Evolutionary conservation across 2,888 invertebrate genomes (phyloP).

Genomic region (Drosophila flavopinicola): DNA sequence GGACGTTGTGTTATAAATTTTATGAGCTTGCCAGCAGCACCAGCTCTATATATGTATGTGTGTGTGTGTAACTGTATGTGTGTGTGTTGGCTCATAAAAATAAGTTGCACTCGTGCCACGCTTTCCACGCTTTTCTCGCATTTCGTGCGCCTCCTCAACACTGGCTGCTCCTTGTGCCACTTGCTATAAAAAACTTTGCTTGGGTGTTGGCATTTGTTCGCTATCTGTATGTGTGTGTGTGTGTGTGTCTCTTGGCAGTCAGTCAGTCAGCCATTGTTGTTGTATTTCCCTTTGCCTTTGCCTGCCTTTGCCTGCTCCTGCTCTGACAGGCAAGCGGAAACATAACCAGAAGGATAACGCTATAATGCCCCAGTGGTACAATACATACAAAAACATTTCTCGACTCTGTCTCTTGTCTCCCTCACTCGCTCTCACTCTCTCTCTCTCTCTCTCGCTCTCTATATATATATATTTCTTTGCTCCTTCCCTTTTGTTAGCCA

Average conservation of each 20-base stretch:
- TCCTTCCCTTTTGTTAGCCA: slow-evolving; percentile 46
- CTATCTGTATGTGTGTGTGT: slow-evolving; percentile 16
- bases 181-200: slow-evolving; percentile 69
- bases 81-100: slow-evolving; percentile 73
- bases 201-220: slow-evolving; percentile 68
- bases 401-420: slow-evolving; percentile 45
- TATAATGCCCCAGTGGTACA: slow-evolving; percentile 83
- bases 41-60: slow-evolving; percentile 26
- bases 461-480: slow-evolving; percentile 13
- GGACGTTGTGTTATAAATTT: slow-evolving; percentile 82
- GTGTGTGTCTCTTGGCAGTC: slow-evolving; percentile 72
- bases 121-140: slow-evolving; percentile 57
- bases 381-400: slow-evolving; percentile 73
- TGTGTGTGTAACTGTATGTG: slow-evolving; percentile 40
- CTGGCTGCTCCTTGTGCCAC: slow-evolving; percentile 12
- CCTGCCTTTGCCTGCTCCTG: slow-evolving; percentile 1
- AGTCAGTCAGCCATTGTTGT: slow-evolving; percentile 78
- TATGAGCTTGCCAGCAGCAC: slow-evolving; percentile 77
- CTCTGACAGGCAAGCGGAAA: slow-evolving; percentile 82
- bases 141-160: slow-evolving; percentile 29
- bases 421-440: background rate
- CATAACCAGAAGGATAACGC: slow-evolving; percentile 84
- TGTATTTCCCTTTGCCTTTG: slow-evolving; percentile 35
- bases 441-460: background rate
- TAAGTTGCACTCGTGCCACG: slow-evolving; percentile 81